Base-by-base conservation (phyloP, 2,797 vertebrate species). In the Anguilla marmorata region DNA sequence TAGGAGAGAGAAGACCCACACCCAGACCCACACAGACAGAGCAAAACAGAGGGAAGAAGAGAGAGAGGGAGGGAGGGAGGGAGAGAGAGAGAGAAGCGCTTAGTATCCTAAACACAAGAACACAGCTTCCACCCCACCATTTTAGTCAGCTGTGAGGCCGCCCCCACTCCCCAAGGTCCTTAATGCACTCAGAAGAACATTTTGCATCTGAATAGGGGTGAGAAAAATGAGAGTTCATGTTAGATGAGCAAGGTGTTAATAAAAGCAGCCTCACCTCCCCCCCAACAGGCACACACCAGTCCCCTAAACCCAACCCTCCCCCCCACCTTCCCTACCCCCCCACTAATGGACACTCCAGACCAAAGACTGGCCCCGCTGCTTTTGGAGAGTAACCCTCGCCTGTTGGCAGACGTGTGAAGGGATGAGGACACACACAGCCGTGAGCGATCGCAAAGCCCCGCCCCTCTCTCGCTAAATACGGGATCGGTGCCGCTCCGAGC, bases 1-100 rank as follows among this genome's bases (percentile, higher is more conserved):
- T 99, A 95, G 94, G 97, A 97, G 96, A 94, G 52, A 94, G 90
- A 95, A 89, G 90, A 95, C 93, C 93, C 92, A 92, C 88, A 94
- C 91, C 93, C 92, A 93, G 90, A 93, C 91, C 90, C 93, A 93
- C 89, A 93, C 88, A 93, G 88, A 90, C 19, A 93, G 85, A 92
- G 89, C 93, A 86, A 92, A 74, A 93, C 85, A 87, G 30, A 89
- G 12, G 89, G 16, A 87, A 5, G 89, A 48, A 85, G 48, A 88
- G 72, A 85, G 52, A 87, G 19, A 83, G 27, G 85, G 24, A 87
- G 48, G 88, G 19, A 63, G n/a, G 85, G n/a, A 86, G 60, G 19
- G 27, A 85, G 91, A 89, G 86, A 91, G 88, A 94, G 84, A 93
- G 87, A 94, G 74, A 94, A 87, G 58, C 41, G 52, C 85, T 87